These are phyloP conservation scores for Hydrozoanthus gracilis DNA, from an alignment of 92 coral and sea anemone genomes.

Conservation along the genomic window DNA sequence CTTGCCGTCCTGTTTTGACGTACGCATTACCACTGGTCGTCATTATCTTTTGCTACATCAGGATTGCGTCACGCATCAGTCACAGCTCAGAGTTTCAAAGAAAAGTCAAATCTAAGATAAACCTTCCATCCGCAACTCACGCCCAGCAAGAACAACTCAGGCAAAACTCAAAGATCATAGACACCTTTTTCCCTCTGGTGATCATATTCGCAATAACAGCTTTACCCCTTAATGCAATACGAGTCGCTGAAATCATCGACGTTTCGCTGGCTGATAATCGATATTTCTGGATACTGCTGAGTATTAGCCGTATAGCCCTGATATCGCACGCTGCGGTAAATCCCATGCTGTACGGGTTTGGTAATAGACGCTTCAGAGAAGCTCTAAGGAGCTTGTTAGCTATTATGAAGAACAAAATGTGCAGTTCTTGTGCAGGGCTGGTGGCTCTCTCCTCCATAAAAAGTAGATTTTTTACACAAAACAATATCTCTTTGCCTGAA, in stretches of 20 bases:
- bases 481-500: neutral
- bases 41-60: constrained; percentile 18
- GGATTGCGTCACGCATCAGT: constrained; percentile 14
- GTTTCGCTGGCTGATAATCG: neutral
- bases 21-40: constrained; percentile 25
- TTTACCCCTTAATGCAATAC: constrained; percentile 38
- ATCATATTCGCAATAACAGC: constrained; percentile 4
- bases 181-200: constrained; percentile 22
- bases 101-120: neutral
- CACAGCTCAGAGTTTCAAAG: constrained; percentile 36
- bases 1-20: constrained; percentile 19
- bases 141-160: constrained; percentile 1
- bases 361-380: constrained; percentile 34
- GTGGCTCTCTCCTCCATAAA: neutral
- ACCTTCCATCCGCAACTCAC: constrained; percentile 6
- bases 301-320: constrained; percentile 27
- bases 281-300: constrained; percentile 6
- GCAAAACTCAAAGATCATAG: constrained; percentile 29
- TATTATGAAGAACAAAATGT: neutral
- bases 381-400: constrained; percentile 15
- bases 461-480: neutral
- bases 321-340: constrained; percentile 40
- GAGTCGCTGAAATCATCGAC: neutral
- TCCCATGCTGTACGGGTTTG: constrained; percentile 25
- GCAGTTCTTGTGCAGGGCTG: neutral